Conservation (phyloP, 2,113 vertebrate genomes). For the Eclectus roratus region DNA sequence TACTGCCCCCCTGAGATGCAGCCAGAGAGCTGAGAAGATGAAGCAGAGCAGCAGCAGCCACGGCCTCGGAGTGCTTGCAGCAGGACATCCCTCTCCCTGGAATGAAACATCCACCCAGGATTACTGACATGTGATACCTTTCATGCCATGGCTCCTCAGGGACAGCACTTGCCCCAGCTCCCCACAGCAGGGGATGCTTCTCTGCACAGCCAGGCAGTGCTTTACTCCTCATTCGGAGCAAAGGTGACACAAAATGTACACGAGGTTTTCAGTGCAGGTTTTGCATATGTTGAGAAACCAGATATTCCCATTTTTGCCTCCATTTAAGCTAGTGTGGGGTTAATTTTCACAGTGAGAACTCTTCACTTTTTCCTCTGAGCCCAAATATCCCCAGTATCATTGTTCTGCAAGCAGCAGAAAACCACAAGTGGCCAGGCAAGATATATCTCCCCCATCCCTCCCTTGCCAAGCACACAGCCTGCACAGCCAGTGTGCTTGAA, state of each 20-base stretch:
- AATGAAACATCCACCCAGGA: background rate
- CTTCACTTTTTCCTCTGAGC: background rate
- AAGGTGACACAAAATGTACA: background rate
- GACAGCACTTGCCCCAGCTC: background rate
- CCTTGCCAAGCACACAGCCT: background rate
- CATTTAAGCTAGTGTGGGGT: rapidly evolving
- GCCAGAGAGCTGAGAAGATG: background rate
- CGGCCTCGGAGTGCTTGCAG: background rate
- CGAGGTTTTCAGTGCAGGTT: background rate
- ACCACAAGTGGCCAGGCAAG: background rate
- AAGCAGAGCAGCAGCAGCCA: rapidly evolving
- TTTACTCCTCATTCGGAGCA: background rate
- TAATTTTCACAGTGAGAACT: background rate
- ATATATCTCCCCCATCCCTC: background rate
- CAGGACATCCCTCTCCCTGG: background rate
- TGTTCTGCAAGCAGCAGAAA: background rate
- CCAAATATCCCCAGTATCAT: background rate
- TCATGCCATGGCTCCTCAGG: background rate
- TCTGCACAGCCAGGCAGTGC: background rate
- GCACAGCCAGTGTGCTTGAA: rapidly evolving
- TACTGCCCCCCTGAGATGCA: background rate
- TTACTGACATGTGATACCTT: rapidly evolving
- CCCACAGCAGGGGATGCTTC: background rate
- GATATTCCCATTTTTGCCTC: rapidly evolving
- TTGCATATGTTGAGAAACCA: background rate